Conservation (phyloP, 2,888 invertebrate species). For the Drosophila trichaetosa region DNA sequence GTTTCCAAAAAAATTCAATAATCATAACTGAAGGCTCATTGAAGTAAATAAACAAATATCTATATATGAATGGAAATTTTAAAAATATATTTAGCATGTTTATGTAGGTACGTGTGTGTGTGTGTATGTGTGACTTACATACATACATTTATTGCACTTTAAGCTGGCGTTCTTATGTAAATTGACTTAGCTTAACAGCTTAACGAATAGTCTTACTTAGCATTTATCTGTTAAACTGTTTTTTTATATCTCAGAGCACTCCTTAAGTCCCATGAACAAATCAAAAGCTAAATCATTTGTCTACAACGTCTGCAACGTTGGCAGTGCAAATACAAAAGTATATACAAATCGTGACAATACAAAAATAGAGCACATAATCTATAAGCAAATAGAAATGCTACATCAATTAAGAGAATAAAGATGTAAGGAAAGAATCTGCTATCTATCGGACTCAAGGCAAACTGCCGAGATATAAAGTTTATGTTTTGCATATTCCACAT, state of each 20-base stretch:
- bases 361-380: not conserved
- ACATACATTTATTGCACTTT: constrained; percentile 14
- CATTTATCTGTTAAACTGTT: constrained; percentile 19
- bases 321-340: not conserved
- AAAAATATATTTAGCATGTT: constrained; percentile 5
- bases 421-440: not conserved
- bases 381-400: not conserved
- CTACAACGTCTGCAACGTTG: too few relatives aligned
- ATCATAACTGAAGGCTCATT: constrained; percentile 14
- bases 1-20: constrained; percentile 34
- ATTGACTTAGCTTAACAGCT: constrained; percentile 11
- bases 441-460: not conserved
- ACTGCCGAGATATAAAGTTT: not conserved
- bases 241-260: constrained; percentile 5
- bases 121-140: not conserved
- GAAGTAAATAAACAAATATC: constrained; percentile 20
- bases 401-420: not conserved
- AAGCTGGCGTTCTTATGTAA: constrained; percentile 27
- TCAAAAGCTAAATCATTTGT: constrained; percentile 10
- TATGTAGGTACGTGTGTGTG: not conserved
- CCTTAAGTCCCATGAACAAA: constrained; percentile 7
- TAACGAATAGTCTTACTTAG: constrained; percentile 3
- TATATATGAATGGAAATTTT: constrained; percentile 11
- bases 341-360: not conserved
- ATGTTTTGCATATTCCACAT: not conserved